Evolutionary conservation across 37 sponge, comb jelly and placozoan species (phyloP).

Genomic region (Ianthella basta): DNA sequence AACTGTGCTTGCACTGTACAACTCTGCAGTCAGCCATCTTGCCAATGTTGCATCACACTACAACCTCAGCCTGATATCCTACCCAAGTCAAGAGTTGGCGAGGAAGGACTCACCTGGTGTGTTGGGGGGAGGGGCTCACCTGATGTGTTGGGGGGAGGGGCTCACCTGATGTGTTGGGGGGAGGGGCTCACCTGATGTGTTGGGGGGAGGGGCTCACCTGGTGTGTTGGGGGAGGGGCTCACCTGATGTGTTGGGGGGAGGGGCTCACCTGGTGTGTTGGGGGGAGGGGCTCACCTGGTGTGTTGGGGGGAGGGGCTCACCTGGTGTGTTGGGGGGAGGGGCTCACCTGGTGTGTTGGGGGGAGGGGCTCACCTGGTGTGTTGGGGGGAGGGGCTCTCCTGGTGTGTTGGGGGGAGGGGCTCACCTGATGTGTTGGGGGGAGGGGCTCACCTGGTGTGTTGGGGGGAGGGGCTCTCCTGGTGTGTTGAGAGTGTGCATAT

Average conservation of each 20-base stretch:
- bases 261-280: background rate
- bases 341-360: no score
- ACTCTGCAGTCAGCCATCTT: constrained; percentile 38
- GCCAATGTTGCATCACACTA: constrained; percentile 1
- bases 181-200: background rate
- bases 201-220: background rate
- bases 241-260: background rate
- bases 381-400: no score
- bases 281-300: no score
- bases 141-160: no score
- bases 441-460: background rate
- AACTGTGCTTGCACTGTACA: constrained; percentile 39
- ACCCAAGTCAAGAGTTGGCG: constrained; percentile 52
- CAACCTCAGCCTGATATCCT: constrained; percentile 2
- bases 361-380: no score
- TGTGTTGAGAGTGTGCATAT: background rate
- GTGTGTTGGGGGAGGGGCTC: background rate
- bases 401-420: background rate
- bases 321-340: no score
- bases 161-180: no score
- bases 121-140: no score
- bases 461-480: background rate
- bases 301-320: no score
- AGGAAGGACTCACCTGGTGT: background rate
- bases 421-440: background rate